Evolutionary conservation across 2,797 vertebrate genomes (phyloP).

Genomic region (Muraenolepis orangiensis): DNA sequence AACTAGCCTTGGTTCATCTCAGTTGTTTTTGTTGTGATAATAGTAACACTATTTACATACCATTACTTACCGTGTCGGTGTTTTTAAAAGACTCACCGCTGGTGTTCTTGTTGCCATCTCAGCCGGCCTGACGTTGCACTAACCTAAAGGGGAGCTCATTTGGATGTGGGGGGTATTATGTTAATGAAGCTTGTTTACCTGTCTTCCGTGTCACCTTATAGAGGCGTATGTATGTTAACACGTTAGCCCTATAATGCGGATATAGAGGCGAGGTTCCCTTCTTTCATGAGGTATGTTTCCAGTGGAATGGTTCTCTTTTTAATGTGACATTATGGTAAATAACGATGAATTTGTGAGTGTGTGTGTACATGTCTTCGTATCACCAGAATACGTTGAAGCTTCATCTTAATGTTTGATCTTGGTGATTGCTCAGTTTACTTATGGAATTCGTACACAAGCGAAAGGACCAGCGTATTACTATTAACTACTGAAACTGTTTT

Average conservation of each 20-base stretch:
- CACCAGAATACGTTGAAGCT: background rate
- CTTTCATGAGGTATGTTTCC: background rate
- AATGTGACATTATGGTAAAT: background rate
- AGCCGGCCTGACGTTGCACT: conserved; percentile 54
- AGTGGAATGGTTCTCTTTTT: background rate
- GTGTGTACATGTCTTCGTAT: background rate
- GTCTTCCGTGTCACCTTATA: no score
- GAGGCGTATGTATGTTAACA: no score
- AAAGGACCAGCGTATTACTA: background rate
- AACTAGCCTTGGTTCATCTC: conserved; percentile 1
- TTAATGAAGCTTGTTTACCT: no score
- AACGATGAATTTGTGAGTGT: background rate
- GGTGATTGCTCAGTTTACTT: background rate
- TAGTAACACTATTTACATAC: background rate
- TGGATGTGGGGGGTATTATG: no score
- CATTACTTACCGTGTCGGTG: conserved; percentile 15
- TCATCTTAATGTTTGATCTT: background rate
- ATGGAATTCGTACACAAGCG: background rate
- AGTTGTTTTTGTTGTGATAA: background rate
- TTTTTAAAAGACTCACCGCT: conserved; percentile 19
- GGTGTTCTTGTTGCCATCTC: conserved; percentile 48
- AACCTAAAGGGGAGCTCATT: background rate
- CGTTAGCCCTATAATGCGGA: no score
- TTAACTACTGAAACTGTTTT: background rate
- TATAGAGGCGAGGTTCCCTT: no score